Evolutionary conservation across 1,140 invertebrate species (phyloP).

Genomic region (Anastrepha obliqua): DNA sequence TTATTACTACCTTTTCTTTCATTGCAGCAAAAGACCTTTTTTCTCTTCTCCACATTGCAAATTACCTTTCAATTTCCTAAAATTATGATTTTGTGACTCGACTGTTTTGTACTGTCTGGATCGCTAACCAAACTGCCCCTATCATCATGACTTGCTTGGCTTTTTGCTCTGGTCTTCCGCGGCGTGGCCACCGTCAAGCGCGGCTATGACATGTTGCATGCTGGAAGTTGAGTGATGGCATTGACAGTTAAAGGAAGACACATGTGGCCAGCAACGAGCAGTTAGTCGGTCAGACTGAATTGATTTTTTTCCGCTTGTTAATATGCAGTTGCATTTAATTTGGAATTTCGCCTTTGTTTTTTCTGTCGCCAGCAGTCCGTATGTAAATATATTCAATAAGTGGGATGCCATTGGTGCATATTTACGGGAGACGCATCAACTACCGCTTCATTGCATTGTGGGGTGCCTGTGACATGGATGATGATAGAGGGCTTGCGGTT

Average conservation of each 20-base stretch:
- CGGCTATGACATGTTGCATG: not conserved
- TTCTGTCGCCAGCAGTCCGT: not conserved
- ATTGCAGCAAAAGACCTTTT: too few relatives aligned
- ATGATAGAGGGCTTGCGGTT: not conserved
- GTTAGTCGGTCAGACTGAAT: not conserved
- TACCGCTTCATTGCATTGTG: not conserved
- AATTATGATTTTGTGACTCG: not conserved
- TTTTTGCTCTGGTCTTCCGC: not conserved
- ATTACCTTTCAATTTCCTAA: not conserved
- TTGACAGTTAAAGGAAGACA: conserved; percentile 29
- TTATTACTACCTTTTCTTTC: too few relatives aligned
- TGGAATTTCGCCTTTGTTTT: not conserved
- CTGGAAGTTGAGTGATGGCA: conserved; percentile 15
- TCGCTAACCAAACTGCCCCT: not conserved
- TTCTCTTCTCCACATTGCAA: too few relatives aligned
- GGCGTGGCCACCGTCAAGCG: not conserved
- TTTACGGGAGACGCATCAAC: not conserved
- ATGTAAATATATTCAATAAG: not conserved
- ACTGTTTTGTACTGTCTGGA: not conserved
- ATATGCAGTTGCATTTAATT: conserved; percentile 2
- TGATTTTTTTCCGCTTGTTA: not conserved
- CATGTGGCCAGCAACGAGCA: not conserved
- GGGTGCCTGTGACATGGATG: conserved; percentile 19
- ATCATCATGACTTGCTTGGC: not conserved
- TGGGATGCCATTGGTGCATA: not conserved